phyloP scores from a whole-genome alignment of 2,888 invertebrate species.

The Drosophila nr. perissopoda region DNA sequence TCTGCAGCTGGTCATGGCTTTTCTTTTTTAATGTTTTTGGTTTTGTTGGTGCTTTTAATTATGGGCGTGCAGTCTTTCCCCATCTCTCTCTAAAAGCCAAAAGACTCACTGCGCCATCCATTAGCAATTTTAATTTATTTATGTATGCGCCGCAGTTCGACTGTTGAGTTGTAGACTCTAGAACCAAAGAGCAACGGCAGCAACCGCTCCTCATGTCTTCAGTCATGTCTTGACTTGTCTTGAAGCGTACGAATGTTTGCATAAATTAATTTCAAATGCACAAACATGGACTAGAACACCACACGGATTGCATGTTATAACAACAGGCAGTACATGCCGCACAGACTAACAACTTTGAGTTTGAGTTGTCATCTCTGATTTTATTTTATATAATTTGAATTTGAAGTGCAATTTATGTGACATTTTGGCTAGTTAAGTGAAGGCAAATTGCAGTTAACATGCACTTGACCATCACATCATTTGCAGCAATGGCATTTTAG shows the following conservation, averaged over 20 bases:
- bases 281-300: conserved; percentile 78
- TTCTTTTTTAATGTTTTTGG: conserved; percentile 43
- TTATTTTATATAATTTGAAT: conserved; percentile 26
- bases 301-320: conserved; percentile 62
- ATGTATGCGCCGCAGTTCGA: conserved; percentile 69
- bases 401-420: conserved; percentile 36
- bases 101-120: conserved; percentile 51
- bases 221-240: conserved; percentile 30
- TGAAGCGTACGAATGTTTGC: conserved; percentile 71
- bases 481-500: conserved; percentile 31
- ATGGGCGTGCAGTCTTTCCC: conserved; percentile 63
- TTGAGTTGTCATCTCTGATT: conserved; percentile 24
- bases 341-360: conserved; percentile 8
- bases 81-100: conserved; percentile 33
- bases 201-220: conserved; percentile 48
- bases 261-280: conserved; percentile 80
- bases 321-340: conserved; percentile 37
- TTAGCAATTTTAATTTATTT: conserved; percentile 81
- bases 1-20: conserved; percentile 40
- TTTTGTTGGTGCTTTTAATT: conserved; percentile 72
- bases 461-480: conserved; percentile 58
- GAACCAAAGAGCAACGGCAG: conserved; percentile 7
- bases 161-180: conserved; percentile 31
- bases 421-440: conserved; percentile 54
- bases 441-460: conserved; percentile 45